Percentiles rank a stretch among this genome's conserved stretches.
Evolutionary conservation across 2,888 invertebrate genomes (phyloP).

Genomic region (Apamea monoglypha): DNA sequence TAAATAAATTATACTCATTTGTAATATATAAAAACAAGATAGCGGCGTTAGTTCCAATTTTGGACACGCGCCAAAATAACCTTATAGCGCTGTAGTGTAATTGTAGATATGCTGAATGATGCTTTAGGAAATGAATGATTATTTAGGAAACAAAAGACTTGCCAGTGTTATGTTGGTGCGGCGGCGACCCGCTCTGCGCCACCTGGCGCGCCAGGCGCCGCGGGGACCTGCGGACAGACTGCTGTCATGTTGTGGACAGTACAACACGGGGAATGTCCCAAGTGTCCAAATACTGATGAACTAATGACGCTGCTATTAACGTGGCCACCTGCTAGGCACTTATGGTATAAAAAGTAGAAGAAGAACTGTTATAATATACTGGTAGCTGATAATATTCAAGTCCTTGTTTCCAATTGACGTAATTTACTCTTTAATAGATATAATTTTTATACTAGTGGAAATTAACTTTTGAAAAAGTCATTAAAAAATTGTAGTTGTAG

Average conservation of each 20-base stretch:
- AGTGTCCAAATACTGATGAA: neutral
- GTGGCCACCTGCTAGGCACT: neutral
- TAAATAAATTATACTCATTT: too few relatives aligned
- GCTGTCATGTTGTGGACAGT: neutral
- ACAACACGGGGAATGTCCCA: neutral
- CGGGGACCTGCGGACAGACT: slow-evolving; percentile 73
- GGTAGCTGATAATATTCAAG: neutral
- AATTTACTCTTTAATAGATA: neutral
- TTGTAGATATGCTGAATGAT: too few relatives aligned
- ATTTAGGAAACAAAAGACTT: neutral
- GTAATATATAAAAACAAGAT: too few relatives aligned
- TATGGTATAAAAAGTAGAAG: neutral
- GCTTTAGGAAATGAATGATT: too few relatives aligned
- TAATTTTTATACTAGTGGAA: neutral
- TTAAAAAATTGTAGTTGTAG: neutral
- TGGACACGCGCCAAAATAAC: neutral
- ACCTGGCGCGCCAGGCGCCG: slow-evolving; percentile 83
- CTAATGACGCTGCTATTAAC: neutral
- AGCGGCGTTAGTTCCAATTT: neutral
- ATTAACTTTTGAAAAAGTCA: neutral
- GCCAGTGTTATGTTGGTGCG: slow-evolving; percentile 60
- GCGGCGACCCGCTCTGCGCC: slow-evolving; percentile 85
- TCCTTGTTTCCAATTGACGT: neutral
- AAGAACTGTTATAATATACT: neutral
- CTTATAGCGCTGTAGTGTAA: too few relatives aligned